phyloP scores from a whole-genome alignment of 2,113 vertebrate species.

The Nerophis ophidion region DNA sequence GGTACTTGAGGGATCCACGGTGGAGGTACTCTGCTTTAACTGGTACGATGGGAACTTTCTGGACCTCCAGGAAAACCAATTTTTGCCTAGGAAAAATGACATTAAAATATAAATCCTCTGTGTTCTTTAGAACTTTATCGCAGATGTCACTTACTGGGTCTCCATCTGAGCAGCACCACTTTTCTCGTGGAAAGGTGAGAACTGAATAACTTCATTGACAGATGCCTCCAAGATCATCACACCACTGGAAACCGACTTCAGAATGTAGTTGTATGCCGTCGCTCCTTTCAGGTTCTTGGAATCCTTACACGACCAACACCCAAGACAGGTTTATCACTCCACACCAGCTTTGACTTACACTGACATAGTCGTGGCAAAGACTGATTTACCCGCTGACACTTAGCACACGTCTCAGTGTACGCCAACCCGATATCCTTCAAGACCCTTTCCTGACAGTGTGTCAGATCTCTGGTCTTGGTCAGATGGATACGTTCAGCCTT shows the following conservation, averaged over 20 bases:
- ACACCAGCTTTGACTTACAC: neutral
- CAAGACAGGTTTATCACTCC: neutral
- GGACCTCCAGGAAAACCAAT: conserved; percentile 64
- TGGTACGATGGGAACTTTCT: conserved; percentile 19
- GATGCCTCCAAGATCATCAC: conserved; percentile 68
- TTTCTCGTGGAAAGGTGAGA: conserved; percentile 70
- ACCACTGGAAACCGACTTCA: conserved; percentile 62
- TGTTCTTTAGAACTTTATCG: neutral
- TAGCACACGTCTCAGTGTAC: conserved; percentile 62
- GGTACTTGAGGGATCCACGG: conserved; percentile 67
- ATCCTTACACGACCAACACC: conserved; percentile 50
- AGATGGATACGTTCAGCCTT: conserved; percentile 55
- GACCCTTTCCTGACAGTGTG: conserved; percentile 75
- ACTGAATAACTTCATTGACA: conserved; percentile 73
- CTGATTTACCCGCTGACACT: conserved; percentile 56
- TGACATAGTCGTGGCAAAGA: neutral
- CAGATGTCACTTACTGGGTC: conserved; percentile 64
- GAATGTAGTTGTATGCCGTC: conserved; percentile 64
- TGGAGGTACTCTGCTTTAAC: conserved; percentile 37
- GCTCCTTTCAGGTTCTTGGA: conserved; percentile 70
- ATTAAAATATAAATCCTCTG: neutral
- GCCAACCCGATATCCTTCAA: conserved; percentile 66
- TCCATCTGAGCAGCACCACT: conserved; percentile 71
- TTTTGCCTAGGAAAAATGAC: conserved; percentile 62
- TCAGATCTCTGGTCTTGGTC: conserved; percentile 76